phyloP scores from a whole-genome alignment of 2,797 vertebrate genomes.

The Meda fulgida region DNA sequence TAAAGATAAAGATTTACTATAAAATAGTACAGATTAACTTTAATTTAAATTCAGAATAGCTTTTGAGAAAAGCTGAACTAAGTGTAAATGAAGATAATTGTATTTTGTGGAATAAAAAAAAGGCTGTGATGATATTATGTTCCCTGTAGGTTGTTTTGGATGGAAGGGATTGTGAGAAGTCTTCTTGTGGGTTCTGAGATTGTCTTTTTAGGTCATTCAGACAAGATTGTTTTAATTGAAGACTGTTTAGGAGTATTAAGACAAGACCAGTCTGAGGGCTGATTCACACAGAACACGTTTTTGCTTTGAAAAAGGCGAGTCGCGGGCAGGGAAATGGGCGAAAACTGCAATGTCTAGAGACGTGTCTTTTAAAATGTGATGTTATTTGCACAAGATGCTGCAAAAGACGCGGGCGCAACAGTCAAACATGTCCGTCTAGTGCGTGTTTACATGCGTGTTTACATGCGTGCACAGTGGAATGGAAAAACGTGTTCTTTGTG shows the following conservation, averaged over 20 bases:
- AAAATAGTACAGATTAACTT: not conserved
- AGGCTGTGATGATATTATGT: no score
- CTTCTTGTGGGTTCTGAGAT: not conserved
- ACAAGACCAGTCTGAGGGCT: not conserved
- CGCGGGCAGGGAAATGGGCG: no score
- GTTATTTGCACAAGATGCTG: no score
- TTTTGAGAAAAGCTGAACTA: not conserved
- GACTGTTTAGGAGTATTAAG: not conserved
- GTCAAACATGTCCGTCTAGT: no score
- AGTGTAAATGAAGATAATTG: not conserved
- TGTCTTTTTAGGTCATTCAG: not conserved
- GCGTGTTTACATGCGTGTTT: no score
- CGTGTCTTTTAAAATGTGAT: no score
- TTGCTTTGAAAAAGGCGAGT: no score
- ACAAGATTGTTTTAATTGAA: not conserved
- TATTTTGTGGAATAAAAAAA: not conserved
- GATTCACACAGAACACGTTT: no score
- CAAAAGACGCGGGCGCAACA: no score
- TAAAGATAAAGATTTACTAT: not conserved
- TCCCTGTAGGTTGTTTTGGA: not conserved
- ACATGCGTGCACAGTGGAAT: no score
- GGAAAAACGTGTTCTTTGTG: no score
- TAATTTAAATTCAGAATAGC: not conserved
- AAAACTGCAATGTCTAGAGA: no score
- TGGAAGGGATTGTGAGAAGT: not conserved